phyloP scores from a whole-genome alignment of 2,113 vertebrate species.

The Salvelinus alpinus region DNA sequence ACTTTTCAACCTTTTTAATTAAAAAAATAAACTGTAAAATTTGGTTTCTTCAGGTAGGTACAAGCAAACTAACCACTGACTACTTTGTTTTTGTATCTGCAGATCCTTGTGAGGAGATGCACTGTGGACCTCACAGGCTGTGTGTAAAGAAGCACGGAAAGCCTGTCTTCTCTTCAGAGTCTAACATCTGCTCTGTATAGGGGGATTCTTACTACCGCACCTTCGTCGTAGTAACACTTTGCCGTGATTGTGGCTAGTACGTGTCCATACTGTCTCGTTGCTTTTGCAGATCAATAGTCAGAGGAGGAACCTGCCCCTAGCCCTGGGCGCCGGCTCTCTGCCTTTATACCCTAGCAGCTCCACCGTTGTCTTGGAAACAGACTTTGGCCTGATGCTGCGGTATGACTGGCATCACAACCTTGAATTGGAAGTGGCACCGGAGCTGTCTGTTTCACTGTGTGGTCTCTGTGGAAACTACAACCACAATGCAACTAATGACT shows the following conservation, averaged over 20 bases:
- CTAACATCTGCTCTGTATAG: conserved; percentile 69
- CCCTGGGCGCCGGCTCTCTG: conserved; percentile 23
- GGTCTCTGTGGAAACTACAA: conserved; percentile 77
- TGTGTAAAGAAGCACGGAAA: too few relatives aligned
- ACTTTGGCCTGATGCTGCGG: conserved; percentile 56
- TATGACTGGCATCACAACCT: conserved; percentile 62
- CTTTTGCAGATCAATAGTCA: conserved; percentile 27
- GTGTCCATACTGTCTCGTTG: conserved; percentile 65
- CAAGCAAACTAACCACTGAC: not conserved
- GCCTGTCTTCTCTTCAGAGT: not conserved
- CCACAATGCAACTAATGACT: conserved; percentile 14
- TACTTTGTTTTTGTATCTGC: too few relatives aligned
- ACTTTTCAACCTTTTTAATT: too few relatives aligned
- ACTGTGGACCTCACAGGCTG: too few relatives aligned
- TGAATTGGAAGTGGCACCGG: conserved; percentile 48
- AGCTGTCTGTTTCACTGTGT: conserved; percentile 56
- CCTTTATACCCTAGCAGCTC: conserved; percentile 45
- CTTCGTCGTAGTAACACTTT: conserved; percentile 54
- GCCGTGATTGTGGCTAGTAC: conserved; percentile 33
- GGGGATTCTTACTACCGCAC: conserved; percentile 76
- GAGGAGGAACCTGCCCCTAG: conserved; percentile 26
- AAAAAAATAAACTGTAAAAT: too few relatives aligned
- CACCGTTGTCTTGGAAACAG: conserved; percentile 39
- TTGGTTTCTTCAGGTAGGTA: not conserved
- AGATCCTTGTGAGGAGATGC: too few relatives aligned